Evolutionary conservation across 1,140 invertebrate genomes (phyloP).

Genomic region (Hesperophylax magnus): DNA sequence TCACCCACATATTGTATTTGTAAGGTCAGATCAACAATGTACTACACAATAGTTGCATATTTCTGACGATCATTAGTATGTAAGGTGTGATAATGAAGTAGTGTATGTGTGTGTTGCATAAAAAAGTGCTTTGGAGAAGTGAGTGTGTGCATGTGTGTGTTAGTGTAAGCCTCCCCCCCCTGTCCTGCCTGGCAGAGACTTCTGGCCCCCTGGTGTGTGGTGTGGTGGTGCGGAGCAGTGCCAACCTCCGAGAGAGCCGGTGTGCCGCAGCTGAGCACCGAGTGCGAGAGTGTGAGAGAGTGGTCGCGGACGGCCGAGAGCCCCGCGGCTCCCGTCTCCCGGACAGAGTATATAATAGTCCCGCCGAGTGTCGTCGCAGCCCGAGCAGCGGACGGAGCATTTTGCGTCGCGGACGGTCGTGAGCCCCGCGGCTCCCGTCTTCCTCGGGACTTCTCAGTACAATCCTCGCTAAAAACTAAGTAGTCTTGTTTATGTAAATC

Average conservation of each 20-base stretch:
- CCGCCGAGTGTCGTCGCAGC: not conserved
- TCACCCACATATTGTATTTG: too few relatives aligned
- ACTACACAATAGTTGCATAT: too few relatives aligned
- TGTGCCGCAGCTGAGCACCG: not conserved
- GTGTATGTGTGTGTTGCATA: not conserved
- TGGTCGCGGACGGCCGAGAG: slow-evolving; percentile 17
- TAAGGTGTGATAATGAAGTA: not conserved
- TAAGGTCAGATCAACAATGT: too few relatives aligned
- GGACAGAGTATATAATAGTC: not conserved
- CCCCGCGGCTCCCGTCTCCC: slow-evolving; percentile 12
- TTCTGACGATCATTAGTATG: too few relatives aligned
- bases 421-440: slow-evolving; percentile 57
- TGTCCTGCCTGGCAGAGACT: slow-evolving; percentile 57
- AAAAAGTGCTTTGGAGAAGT: slow-evolving; percentile 44
- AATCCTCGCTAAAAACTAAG: slow-evolving; percentile 56
- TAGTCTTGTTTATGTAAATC: slow-evolving; percentile 54
- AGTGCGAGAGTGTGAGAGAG: slow-evolving; percentile 3
- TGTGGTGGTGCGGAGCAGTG: slow-evolving; percentile 32
- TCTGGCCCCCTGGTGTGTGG: slow-evolving; percentile 49
- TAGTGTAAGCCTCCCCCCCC: slow-evolving; percentile 39
- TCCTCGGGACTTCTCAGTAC: slow-evolving; percentile 52
- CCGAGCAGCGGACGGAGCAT: not conserved
- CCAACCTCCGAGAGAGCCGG: slow-evolving; percentile 27
- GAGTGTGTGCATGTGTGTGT: slow-evolving; percentile 4
- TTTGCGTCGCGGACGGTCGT: slow-evolving; percentile 51